Evolutionary conservation across 2,888 invertebrate genomes (phyloP).

Genomic region (Dimorphilus gyrociliatus): DNA sequence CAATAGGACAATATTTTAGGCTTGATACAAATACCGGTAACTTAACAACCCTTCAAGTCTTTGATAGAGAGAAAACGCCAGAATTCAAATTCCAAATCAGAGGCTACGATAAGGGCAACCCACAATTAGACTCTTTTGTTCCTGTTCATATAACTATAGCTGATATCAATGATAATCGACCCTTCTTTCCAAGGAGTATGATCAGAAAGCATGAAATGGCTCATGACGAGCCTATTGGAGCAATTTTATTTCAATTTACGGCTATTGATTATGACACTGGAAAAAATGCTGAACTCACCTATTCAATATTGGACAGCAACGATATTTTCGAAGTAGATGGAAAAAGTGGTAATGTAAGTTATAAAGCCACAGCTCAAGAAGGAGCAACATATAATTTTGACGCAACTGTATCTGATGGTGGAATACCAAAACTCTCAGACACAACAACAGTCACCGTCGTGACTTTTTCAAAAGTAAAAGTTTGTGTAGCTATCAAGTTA

Average conservation of each 20-base stretch:
- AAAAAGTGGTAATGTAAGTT: no score
- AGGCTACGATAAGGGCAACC: conserved; percentile 10
- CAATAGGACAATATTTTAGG: conserved; percentile 16
- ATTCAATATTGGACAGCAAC: conserved; percentile 14
- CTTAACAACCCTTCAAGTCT: conserved; percentile 8
- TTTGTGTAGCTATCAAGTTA: no score
- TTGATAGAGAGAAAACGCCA: conserved; percentile 13
- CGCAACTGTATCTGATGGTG: conserved; percentile 1
- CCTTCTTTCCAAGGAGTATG: conserved; percentile 6
- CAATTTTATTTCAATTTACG: conserved; percentile 7
- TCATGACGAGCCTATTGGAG: conserved; percentile 6
- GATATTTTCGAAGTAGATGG: no score
- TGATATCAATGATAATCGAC: conserved; percentile 9
- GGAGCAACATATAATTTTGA: conserved; percentile 2
- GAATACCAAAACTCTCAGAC: conserved; percentile 1
- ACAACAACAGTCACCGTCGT: neutral
- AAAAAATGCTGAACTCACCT: conserved; percentile 15
- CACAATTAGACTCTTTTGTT: conserved; percentile 9
- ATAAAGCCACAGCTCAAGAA: no score
- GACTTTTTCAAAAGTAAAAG: no score
- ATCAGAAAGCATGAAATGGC: conserved; percentile 5
- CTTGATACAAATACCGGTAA: conserved; percentile 8
- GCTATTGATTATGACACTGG: conserved; percentile 18
- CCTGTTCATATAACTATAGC: conserved; percentile 4
- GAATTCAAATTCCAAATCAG: no score